Conservation (phyloP, 1,140 invertebrate species). For the Ptiloglossa arizonensis region DNA sequence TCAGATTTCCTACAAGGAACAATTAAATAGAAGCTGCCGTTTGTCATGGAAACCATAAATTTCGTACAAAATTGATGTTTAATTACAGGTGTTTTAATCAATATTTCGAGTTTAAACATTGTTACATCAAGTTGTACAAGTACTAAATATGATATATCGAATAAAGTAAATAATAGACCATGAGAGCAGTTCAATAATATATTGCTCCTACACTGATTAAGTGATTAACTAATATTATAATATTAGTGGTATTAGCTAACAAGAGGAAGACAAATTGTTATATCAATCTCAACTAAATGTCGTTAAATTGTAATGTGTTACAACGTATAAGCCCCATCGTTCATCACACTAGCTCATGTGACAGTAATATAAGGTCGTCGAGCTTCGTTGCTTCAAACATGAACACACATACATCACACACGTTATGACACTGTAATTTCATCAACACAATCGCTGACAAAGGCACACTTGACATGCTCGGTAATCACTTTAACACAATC, state of each 20-base stretch:
- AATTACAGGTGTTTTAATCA: no score
- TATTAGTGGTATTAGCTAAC: background rate
- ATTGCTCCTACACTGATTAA: background rate
- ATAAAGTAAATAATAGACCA: background rate
- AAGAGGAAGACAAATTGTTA: background rate
- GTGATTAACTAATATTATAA: background rate
- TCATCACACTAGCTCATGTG: conserved; percentile 15
- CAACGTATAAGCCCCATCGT: background rate
- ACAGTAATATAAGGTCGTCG: conserved; percentile 37
- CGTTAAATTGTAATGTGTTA: background rate
- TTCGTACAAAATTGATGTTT: no score
- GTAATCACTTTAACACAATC: conserved; percentile 11
- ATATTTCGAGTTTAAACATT: no score
- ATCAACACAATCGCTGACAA: conserved; percentile 22
- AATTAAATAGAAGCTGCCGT: no score
- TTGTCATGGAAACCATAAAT: no score
- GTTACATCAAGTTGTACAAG: no score
- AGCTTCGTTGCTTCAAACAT: conserved; percentile 25
- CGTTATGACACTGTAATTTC: conserved; percentile 28
- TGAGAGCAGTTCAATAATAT: background rate
- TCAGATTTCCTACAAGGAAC: no score
- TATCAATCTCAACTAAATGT: background rate
- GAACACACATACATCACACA: background rate
- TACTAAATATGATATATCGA: no score
- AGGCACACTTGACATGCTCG: conserved; percentile 17